phyloP scores from a whole-genome alignment of 1,140 invertebrate genomes.

The Bombus fervidus region DNA sequence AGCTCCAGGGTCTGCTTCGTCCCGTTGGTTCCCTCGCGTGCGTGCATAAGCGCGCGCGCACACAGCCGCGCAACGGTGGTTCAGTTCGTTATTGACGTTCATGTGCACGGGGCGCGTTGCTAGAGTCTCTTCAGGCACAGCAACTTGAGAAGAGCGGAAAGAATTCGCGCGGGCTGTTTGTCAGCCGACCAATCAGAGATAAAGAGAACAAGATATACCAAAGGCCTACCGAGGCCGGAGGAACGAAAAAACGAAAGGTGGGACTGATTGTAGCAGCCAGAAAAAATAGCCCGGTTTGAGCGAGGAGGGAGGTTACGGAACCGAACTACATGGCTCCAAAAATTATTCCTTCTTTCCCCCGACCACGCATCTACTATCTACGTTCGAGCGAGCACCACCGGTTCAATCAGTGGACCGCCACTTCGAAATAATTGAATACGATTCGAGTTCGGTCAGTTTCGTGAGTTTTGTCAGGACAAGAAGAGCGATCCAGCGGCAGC shows the following conservation, averaged over 20 bases:
- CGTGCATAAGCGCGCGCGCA: constrained; percentile 62
- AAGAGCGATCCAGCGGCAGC: not conserved
- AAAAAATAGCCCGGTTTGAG: constrained; percentile 23
- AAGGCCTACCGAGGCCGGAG: not conserved
- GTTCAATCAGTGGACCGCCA: constrained; percentile 74
- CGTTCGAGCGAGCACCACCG: constrained; percentile 69
- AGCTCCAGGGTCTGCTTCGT: constrained; percentile 54
- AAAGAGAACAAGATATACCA: not conserved
- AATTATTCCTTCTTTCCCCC: constrained; percentile 31
- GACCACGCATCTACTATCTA: constrained; percentile 55
- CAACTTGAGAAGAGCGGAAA: not conserved
- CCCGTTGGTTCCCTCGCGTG: constrained; percentile 49
- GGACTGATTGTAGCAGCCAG: no score
- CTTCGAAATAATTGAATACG: constrained; percentile 74
- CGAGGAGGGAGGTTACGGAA: constrained; percentile 20
- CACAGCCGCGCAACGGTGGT: constrained; percentile 60
- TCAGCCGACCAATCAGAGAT: not conserved
- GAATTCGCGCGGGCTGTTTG: constrained; percentile 43
- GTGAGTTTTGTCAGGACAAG: not conserved
- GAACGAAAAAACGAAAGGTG: constrained; percentile 8
- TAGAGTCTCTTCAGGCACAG: constrained; percentile 32
- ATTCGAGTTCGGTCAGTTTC: not conserved
- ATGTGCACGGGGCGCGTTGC: constrained; percentile 67
- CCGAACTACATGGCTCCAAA: constrained; percentile 72
- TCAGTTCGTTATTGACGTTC: constrained; percentile 76